Evolutionary conservation across 2,888 invertebrate genomes (phyloP).

Genomic region (Tenthredo notha): DNA sequence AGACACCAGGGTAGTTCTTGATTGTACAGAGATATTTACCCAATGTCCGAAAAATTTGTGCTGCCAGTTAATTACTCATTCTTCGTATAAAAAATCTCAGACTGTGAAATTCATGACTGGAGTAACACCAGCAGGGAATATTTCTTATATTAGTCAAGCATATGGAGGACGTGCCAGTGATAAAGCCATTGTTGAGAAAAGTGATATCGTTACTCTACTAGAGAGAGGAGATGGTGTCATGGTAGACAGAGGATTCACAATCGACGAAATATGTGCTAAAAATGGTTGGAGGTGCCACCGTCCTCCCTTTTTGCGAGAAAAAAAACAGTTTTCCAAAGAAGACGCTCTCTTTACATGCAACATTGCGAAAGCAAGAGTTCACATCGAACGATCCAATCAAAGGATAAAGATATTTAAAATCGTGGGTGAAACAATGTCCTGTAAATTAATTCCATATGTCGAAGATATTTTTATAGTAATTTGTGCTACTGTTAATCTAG

Average conservation of each 20-base stretch:
- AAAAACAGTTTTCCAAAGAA: constrained; percentile 53
- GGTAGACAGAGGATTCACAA: constrained; percentile 56
- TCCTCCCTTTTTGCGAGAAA: constrained; percentile 57
- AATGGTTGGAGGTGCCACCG: constrained; percentile 54
- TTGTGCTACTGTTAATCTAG: neutral
- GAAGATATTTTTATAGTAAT: neutral
- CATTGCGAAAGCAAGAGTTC: constrained; percentile 53
- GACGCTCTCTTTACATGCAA: neutral
- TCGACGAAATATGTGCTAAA: constrained; percentile 29
- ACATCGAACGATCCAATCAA: constrained; percentile 53
- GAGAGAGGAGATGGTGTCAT: constrained; percentile 57
- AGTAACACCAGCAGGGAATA: constrained; percentile 58
- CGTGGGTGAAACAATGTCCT: neutral
- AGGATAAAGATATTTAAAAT: neutral
- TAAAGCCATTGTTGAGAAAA: constrained; percentile 57
- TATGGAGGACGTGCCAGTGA: constrained; percentile 61
- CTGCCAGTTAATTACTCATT: constrained; percentile 58
- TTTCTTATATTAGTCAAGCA: constrained; percentile 56
- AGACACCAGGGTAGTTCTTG: constrained; percentile 36
- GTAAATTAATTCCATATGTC: neutral
- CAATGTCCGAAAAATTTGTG: constrained; percentile 57
- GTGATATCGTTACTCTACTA: constrained; percentile 36
- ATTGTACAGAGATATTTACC: constrained; percentile 56
- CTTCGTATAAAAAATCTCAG: constrained; percentile 56
- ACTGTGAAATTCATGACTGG: constrained; percentile 60